These are phyloP conservation scores for Zygogramma bicolorata DNA, from an alignment of 2,888 invertebrate species.

Conservation along the genomic window DNA sequence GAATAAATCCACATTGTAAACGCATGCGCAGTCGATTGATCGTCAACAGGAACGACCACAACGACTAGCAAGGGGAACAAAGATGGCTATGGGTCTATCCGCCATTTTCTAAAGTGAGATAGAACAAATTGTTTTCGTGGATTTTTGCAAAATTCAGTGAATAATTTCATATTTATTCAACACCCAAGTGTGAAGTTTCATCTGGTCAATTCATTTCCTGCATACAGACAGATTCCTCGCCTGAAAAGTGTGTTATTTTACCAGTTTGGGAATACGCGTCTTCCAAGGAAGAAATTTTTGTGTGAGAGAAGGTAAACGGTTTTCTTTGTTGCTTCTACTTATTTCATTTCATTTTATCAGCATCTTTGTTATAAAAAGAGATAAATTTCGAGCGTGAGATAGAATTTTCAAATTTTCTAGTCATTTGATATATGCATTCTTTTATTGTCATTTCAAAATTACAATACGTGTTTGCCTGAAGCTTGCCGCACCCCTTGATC, in stretches of 20 bases:
- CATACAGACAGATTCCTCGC: slow-evolving; percentile 21
- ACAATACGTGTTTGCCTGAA: neutral
- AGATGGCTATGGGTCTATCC: slow-evolving; percentile 67
- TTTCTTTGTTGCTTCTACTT: slow-evolving; percentile 67
- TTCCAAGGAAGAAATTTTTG: slow-evolving; percentile 45
- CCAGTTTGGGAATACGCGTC: slow-evolving; percentile 53
- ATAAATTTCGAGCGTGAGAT: slow-evolving; percentile 64
- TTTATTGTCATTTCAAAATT: neutral
- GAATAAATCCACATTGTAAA: slow-evolving; percentile 23
- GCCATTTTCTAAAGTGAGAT: slow-evolving; percentile 69
- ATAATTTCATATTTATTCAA: slow-evolving; percentile 40
- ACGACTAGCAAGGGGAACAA: slow-evolving; percentile 60
- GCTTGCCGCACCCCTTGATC: slow-evolving; percentile 30
- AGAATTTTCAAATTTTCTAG: slow-evolving; percentile 49
- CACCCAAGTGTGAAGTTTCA: slow-evolving; percentile 18
- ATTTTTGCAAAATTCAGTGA: slow-evolving; percentile 55
- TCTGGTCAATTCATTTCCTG: slow-evolving; percentile 17
- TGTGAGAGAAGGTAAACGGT: slow-evolving; percentile 64
- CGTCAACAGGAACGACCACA: slow-evolving; percentile 2
- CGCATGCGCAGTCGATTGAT: slow-evolving; percentile 30
- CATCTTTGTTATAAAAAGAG: slow-evolving; percentile 68
- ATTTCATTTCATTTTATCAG: slow-evolving; percentile 68
- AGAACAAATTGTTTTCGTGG: slow-evolving; percentile 64
- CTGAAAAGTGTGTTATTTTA: slow-evolving; percentile 44
- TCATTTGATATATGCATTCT: neutral